Percentiles rank a stretch among this genome's conserved stretches.
These are phyloP conservation scores for Aurelia aurita DNA, from an alignment of 30 jellyfish, hydroid and myxozoan species.

Conservation along the genomic window DNA sequence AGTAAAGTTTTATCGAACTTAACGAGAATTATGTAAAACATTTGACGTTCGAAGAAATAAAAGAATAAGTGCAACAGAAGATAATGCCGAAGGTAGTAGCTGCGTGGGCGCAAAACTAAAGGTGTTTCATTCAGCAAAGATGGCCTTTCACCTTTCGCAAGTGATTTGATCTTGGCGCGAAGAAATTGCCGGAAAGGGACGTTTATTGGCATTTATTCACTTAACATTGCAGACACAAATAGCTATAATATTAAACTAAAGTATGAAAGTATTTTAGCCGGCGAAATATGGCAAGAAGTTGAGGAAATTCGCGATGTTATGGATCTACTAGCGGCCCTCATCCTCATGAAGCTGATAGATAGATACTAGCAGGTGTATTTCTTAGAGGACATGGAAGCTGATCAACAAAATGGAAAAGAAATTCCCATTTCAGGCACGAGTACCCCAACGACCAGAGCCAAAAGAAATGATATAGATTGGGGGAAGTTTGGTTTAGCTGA, in stretches of 20 bases:
- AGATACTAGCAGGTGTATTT: not conserved
- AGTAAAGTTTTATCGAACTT: no score
- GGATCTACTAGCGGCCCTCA: no score
- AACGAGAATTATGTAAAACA: no score
- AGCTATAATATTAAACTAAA: no score
- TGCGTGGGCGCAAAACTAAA: conserved; percentile 39
- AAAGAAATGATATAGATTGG: conserved; percentile 75
- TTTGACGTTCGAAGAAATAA: no score
- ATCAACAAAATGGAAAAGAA: conserved; percentile 6
- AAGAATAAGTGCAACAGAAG: no score
- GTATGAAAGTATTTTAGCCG: no score
- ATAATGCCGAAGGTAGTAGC: not conserved
- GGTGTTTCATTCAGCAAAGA: conserved; percentile 18
- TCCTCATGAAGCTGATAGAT: no score
- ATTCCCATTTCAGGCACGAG: not conserved
- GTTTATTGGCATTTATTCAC: no score
- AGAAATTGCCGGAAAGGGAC: conserved; percentile 5
- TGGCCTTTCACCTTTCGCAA: conserved; percentile 55
- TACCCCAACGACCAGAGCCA: conserved; percentile 3
- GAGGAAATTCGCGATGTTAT: no score
- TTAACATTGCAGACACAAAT: no score
- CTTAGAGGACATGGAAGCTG: conserved; percentile 18
- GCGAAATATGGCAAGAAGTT: no score
- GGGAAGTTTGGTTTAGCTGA: conserved; percentile 79
- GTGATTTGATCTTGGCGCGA: not conserved